Percentiles rank a stretch among this genome's conserved stretches.
Evolutionary conservation across 2,888 invertebrate species (phyloP).

Genomic region (Apamea monoglypha): DNA sequence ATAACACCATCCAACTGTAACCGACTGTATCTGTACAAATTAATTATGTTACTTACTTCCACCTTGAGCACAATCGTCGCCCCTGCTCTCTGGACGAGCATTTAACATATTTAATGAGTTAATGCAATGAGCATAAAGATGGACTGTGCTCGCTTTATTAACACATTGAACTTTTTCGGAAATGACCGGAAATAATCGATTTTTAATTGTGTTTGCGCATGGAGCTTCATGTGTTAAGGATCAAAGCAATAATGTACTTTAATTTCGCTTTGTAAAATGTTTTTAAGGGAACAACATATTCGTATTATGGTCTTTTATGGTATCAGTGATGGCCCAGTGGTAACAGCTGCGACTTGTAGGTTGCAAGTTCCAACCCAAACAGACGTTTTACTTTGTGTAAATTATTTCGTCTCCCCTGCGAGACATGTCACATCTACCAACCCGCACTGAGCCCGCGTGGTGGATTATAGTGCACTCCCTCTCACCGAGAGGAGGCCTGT

Average conservation of each 20-base stretch:
- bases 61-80: conserved; percentile 67
- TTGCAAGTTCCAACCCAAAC: too few relatives aligned
- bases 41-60: conserved; percentile 68
- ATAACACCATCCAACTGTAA: conserved; percentile 45
- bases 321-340: too few relatives aligned
- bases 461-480: too few relatives aligned
- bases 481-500: too few relatives aligned
- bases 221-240: neutral
- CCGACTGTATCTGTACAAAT: conserved; percentile 66
- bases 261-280: neutral
- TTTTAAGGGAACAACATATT: neutral
- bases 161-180: conserved; percentile 8
- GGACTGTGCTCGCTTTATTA: conserved; percentile 39
- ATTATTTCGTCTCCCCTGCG: too few relatives aligned
- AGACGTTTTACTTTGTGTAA: too few relatives aligned
- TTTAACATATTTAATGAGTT: conserved; percentile 61
- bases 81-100: conserved; percentile 54
- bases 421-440: too few relatives aligned
- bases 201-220: conserved; percentile 18
- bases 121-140: conserved; percentile 48
- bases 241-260: conserved; percentile 6
- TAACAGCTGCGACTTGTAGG: too few relatives aligned
- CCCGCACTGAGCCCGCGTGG: too few relatives aligned
- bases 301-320: too few relatives aligned
- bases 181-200: conserved; percentile 11